These are phyloP conservation scores for Uria aalge DNA, from an alignment of 2,113 vertebrate genomes.

Conservation along the genomic window DNA sequence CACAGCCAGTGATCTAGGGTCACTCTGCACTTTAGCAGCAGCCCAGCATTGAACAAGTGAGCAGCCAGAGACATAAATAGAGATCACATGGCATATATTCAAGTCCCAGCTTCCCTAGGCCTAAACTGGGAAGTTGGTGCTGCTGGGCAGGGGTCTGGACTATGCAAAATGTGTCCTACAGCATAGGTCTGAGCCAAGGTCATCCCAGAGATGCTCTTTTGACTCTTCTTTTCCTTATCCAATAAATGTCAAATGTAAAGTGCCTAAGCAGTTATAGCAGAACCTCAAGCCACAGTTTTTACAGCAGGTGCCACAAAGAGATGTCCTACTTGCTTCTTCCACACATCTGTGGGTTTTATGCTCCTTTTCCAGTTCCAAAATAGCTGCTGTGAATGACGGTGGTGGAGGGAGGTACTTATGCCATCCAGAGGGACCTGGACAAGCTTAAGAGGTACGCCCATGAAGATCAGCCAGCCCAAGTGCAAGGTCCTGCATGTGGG, in stretches of 20 bases:
- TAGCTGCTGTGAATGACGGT: not conserved
- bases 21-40: not conserved
- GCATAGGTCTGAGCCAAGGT: not conserved
- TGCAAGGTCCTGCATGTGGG: not conserved
- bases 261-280: not conserved
- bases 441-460: not conserved
- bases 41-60: not conserved
- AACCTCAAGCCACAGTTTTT: not conserved
- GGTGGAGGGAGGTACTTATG: not conserved
- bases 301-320: not conserved
- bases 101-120: not conserved
- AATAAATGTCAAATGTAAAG: not conserved
- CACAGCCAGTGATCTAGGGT: not conserved
- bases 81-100: not conserved
- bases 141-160: not conserved
- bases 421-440: not conserved
- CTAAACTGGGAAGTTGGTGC: not conserved
- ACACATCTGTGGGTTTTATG: not conserved
- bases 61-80: not conserved
- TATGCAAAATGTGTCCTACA: not conserved
- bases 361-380: not conserved
- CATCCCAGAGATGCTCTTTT: not conserved
- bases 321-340: not conserved
- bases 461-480: not conserved
- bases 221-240: not conserved